Conservation (phyloP, 2,888 invertebrate genomes). For the Diogma glabrata region DNA sequence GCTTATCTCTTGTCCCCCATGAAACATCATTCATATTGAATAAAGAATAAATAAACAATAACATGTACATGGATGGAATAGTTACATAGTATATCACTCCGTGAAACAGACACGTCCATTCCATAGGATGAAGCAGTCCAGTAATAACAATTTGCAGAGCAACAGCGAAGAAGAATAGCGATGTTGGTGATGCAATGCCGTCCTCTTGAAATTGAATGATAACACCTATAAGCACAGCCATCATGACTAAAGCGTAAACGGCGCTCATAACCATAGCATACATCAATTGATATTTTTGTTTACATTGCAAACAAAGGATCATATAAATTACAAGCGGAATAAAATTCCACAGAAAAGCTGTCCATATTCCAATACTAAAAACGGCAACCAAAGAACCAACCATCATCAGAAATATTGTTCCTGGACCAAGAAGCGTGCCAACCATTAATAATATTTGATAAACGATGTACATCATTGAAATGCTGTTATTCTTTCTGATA, state of each 20-base stretch:
- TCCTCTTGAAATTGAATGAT: constrained; percentile 66
- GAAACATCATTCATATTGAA: constrained; percentile 88
- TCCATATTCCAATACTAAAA: constrained; percentile 57
- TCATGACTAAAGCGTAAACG: constrained; percentile 73
- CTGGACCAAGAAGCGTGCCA: constrained; percentile 59
- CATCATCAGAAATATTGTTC: constrained; percentile 66
- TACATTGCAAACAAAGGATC: constrained; percentile 49
- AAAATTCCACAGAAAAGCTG: constrained; percentile 52
- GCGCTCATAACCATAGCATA: constrained; percentile 66
- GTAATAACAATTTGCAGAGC: constrained; percentile 54
- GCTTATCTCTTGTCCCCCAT: constrained; percentile 85
- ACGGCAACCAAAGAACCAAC: constrained; percentile 66
- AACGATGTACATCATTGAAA: constrained; percentile 65
- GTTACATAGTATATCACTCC: constrained; percentile 77
- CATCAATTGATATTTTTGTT: constrained; percentile 51
- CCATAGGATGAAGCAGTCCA: constrained; percentile 67
- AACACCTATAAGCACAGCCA: constrained; percentile 73
- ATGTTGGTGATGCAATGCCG: constrained; percentile 70
- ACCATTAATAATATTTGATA: constrained; percentile 64
- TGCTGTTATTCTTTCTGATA: constrained; percentile 75
- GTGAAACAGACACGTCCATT: constrained; percentile 61
- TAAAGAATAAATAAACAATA: constrained; percentile 81
- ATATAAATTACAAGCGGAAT: constrained; percentile 56
- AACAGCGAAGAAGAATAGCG: constrained; percentile 69
- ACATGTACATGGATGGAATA: constrained; percentile 89